Evolutionary conservation across 2,113 vertebrate species (phyloP), one percentile per base, ranked within the genome.

Genomic region (Macquaria ambigua): DNA sequence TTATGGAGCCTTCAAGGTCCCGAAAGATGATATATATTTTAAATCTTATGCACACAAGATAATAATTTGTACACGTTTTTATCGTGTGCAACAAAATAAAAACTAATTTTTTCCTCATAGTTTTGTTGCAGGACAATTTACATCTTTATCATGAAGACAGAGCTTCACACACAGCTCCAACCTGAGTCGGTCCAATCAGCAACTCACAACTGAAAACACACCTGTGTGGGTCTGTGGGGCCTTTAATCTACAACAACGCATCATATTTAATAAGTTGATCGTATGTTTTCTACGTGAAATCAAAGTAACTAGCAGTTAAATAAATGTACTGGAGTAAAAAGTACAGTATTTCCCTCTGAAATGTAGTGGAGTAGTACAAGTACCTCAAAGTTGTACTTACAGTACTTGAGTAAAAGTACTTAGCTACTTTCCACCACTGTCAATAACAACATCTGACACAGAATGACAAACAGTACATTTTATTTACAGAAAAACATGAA

Each of bases 401-500:
- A 31, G 28, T 31, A 31, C 28, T 62, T 34, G 0, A 62, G 28
- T 63, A 34, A 62, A 62, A 18, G 31, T 37, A 16, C 10, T 0
- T 46, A 46, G 11, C 11, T 48, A 48, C 46, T 48, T 48, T 48
- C 46, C 25, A 28, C 25, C 39, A 39, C 39, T 39, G 39, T 50
- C 18, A 68, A 25, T 12, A 50, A 39, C 0, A 58, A 31, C 18
- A 11, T 8, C 56, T 3, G 39, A 73, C 41, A 78, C 21, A 73
- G 14, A 46, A 23, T 64, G 6, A 59, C 12, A 15, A 74, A 81
- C 25, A 48, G 3, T 34, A n/a, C 21, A 18, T 81, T 84, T 87
- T 85, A 90, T 87, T 87, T 63, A 84, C 64, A 77, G 28, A 71
- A 39, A 58, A 74, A 41, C 53, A 34, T 43, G 2, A 70, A 55